Conservation (phyloP, 2,113 vertebrate genomes). For the chimpanzee (Pan troglodytes) region NHGRI_mPanTro3-v2.1_pri NC_072411.2:74980501-74981000, state of each 20-base stretch:
- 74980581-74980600: not conserved
- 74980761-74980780: not conserved
- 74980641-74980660: conserved; percentile 44
- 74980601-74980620: not conserved
- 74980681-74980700: conserved; percentile 41
- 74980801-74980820: not conserved
- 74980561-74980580: conserved; percentile 33
- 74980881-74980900: fast-evolving
- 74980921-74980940: not conserved
- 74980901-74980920: not conserved
- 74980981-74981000: not conserved
- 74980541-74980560: not conserved
- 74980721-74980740: not conserved
- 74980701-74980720: conserved; percentile 32
- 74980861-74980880: fast-evolving
- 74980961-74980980: not conserved
- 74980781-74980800: not conserved
- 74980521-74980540: not conserved
- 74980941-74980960: not conserved
- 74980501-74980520: not conserved
- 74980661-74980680: not conserved
- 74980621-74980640: conserved; percentile 7
- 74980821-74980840: not conserved
- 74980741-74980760: not conserved
- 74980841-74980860: fast-evolving